Evolutionary conservation across 2,113 vertebrate genomes (phyloP).

Genomic region (Gadus macrocephalus): DNA sequence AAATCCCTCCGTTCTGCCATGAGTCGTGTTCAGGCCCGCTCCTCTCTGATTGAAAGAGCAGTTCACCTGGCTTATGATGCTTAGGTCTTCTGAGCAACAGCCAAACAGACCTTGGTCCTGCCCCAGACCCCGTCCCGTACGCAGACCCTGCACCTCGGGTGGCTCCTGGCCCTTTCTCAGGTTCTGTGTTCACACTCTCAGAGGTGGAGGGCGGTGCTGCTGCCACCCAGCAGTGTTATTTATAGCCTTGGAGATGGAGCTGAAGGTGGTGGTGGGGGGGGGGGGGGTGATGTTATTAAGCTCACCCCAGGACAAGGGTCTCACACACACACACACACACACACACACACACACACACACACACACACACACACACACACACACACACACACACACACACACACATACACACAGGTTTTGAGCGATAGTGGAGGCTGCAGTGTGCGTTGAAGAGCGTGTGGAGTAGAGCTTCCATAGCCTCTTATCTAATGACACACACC

Average conservation of each 20-base stretch:
- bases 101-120: no score
- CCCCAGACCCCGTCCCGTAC: no score
- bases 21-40: no score
- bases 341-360: no score
- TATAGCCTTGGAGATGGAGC: slow-evolving; percentile 60
- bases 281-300: not conserved
- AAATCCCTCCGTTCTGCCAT: no score
- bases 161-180: slow-evolving; percentile 56
- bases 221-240: slow-evolving; percentile 68
- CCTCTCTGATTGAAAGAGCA: no score
- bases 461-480: slow-evolving; percentile 56
- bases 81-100: no score
- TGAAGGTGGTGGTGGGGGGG: not conserved
- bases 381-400: no score
- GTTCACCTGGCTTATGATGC: no score
- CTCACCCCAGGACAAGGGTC: not conserved
- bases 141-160: slow-evolving; percentile 47
- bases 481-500: slow-evolving; percentile 63
- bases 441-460: slow-evolving; percentile 16
- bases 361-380: no score
- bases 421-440: not conserved
- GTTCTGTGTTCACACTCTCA: slow-evolving; percentile 52
- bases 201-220: slow-evolving; percentile 32
- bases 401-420: no score
- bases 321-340: no score